Percentiles rank a stretch among this genome's conserved stretches.
phyloP scores from a whole-genome alignment of 2,113 vertebrate species.

The Xiphophorus maculatus region DNA sequence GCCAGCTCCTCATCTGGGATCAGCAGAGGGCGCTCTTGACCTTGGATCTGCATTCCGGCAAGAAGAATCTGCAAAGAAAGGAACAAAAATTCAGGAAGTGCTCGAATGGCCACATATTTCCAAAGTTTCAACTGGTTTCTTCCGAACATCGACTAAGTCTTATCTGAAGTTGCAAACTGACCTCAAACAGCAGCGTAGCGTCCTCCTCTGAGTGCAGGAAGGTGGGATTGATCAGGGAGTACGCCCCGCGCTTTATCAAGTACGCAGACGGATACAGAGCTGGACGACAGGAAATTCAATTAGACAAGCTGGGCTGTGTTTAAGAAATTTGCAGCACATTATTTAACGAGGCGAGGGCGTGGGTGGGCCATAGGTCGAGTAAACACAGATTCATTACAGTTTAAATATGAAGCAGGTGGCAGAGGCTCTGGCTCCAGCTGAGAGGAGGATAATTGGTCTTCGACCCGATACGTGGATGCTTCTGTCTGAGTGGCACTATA shows the following conservation, averaged over 20 bases:
- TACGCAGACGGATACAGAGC: constrained; percentile 87
- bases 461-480: constrained; percentile 28
- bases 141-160: no score
- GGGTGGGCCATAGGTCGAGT: constrained; percentile 39
- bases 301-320: constrained; percentile 12
- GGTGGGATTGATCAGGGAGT: constrained; percentile 80
- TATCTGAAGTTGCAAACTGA: constrained; percentile 48
- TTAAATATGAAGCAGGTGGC: constrained; percentile 50
- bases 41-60: constrained; percentile 84
- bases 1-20: constrained; percentile 89
- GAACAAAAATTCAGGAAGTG: background rate
- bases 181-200: constrained; percentile 90
- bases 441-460: constrained; percentile 44
- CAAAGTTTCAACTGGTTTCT: background rate
- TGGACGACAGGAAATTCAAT: constrained; percentile 67
- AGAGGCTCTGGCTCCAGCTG: constrained; percentile 28
- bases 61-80: constrained; percentile 83
- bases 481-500: background rate
- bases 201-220: constrained; percentile 88
- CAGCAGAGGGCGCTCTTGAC: constrained; percentile 70
- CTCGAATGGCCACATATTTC: constrained; percentile 27
- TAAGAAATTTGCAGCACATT: constrained; percentile 16
- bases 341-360: background rate
- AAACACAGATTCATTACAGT: constrained; percentile 59
- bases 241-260: constrained; percentile 82